Percentiles rank a stretch among this genome's conserved stretches.
Evolutionary conservation across 2,888 invertebrate genomes (phyloP).

Genomic region (Drosophila planitibia): DNA sequence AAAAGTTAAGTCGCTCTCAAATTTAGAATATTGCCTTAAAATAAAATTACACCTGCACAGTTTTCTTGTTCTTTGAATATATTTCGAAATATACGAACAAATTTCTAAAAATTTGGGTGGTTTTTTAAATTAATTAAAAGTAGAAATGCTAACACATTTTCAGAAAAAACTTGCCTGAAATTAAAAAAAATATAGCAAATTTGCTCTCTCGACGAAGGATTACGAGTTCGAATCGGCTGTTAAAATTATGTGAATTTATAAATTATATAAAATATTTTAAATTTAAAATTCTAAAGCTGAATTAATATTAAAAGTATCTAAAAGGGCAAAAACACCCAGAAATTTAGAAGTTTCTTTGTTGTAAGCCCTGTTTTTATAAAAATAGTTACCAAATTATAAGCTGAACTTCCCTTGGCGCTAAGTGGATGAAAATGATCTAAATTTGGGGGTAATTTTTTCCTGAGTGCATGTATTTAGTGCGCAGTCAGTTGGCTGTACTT

Average conservation of each 20-base stretch:
- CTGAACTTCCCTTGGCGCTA: not conserved
- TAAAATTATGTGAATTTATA: not conserved
- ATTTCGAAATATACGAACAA: accelerated
- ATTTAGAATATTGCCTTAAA: not conserved
- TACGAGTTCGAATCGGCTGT: not conserved
- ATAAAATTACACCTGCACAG: accelerated
- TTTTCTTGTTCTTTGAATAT: not conserved
- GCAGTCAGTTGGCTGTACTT: conserved; percentile 14
- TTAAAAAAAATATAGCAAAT: not conserved
- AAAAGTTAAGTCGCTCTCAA: not conserved
- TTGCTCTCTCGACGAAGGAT: not conserved
- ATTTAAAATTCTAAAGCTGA: not conserved
- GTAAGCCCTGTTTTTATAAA: not conserved
- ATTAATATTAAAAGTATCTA: not conserved
- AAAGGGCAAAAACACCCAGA: not conserved
- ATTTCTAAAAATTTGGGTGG: not conserved
- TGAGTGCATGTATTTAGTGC: conserved; percentile 2
- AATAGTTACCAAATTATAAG: not conserved
- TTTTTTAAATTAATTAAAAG: no score
- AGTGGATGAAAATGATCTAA: not conserved
- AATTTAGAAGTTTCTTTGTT: not conserved
- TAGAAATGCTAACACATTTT: not conserved
- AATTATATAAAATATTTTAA: not conserved
- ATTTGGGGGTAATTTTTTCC: not conserved
- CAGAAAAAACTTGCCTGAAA: not conserved